phyloP scores from a whole-genome alignment of 2,888 invertebrate genomes.

The Heteromyza rotundicornis region DNA sequence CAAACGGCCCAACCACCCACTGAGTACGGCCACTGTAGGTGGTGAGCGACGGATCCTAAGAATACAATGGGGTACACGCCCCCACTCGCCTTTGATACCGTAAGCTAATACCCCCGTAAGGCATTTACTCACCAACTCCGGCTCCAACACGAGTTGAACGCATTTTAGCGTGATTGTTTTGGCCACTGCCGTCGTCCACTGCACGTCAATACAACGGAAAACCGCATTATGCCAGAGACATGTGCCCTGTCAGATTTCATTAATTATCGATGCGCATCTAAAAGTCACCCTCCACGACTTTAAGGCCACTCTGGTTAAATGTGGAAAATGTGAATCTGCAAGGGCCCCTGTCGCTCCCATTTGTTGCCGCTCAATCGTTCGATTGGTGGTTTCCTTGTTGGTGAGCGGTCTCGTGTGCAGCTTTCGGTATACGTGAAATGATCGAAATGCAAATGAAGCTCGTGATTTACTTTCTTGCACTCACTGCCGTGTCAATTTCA shows the following conservation, averaged over 20 bases:
- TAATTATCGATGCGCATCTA: constrained; percentile 47
- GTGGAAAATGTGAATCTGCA: constrained; percentile 8
- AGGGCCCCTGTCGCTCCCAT: no score
- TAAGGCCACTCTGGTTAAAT: no score
- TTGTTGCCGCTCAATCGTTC: no score
- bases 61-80: not conserved
- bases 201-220: not conserved
- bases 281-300: constrained; percentile 42
- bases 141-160: constrained; percentile 27
- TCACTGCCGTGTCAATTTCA: not conserved
- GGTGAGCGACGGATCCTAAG: no score
- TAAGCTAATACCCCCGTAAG: no score
- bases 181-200: not conserved
- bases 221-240: constrained; percentile 5
- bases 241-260: constrained; percentile 51
- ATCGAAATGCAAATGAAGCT: constrained; percentile 17
- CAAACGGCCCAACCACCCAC: no score
- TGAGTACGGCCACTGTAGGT: no score
- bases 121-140: not conserved
- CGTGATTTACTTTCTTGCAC: constrained; percentile 3
- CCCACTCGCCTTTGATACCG: no score
- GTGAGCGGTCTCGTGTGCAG: no score
- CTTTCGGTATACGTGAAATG: no score
- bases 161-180: not conserved
- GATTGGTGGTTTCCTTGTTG: no score